Evolutionary conservation across 2,113 vertebrate species (phyloP), one percentile per base, ranked within the genome.

Genomic region (Agapornis roseicollis): DNA sequence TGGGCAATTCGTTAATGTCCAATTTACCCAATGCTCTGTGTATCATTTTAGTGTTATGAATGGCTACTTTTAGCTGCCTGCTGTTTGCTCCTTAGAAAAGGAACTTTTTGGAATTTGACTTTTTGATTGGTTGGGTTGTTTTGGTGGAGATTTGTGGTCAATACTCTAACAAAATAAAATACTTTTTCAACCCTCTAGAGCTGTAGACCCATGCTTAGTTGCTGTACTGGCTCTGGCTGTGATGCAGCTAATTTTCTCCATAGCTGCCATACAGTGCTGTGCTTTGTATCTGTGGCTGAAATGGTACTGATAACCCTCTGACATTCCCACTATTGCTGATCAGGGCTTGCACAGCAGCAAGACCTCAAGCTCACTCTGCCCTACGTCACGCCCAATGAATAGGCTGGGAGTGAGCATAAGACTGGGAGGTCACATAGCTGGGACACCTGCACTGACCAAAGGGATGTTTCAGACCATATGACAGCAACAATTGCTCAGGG

Each of bases 401-500:
- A 46, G 23, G 19, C 33, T 46, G 25, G 41, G 49, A 65, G 37
- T 14, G 7, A 41, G 19, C 33, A 10, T 8, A 39, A 70, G 11
- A 37, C 65, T 41, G n/a, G 50, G 39, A 91, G 52, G 31, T 44
- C 37, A 68, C 56, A 39, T 3, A 80, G 52, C 49, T 70, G 72
- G 37, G 69, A 87, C 18, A 46, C 19, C 11, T 46, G 24, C 80
- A 87, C 35, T 46, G 27, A 63, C 61, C 61, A n/a, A 64, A 66
- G 33, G 28, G 11, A 37, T 42, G 47, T 37, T 74, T 29, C 47
- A 71, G 47, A n/a, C 12, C 23, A 28, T 20, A 3, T 1, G 13
- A n/a, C 3, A 1, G 88, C 55, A 74, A 25, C 9, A 13, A 64
- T 31, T 0, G 0, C 29, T 44, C 18, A 70, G 39, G 41, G 69